phyloP scores from a whole-genome alignment of 2,113 vertebrate species.

The Tiliqua scincoides region DNA sequence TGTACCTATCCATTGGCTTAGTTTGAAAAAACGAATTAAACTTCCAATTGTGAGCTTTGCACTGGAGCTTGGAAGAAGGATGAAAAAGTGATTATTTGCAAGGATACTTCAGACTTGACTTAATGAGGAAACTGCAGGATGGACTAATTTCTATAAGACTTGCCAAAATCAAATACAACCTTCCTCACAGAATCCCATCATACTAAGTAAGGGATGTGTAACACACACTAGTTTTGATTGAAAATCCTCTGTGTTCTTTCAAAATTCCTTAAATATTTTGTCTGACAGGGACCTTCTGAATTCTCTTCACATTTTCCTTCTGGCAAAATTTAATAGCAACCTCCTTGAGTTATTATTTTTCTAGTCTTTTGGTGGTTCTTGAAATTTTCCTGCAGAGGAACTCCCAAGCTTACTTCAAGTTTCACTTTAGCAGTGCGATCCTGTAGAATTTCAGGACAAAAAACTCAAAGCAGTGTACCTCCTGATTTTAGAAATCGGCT shows the following conservation, averaged over 20 bases:
- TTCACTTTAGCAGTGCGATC: neutral
- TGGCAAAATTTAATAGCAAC: neutral
- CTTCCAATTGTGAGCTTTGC: slow-evolving; percentile 11
- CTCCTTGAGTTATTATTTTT: too few species aligned
- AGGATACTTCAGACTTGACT: slow-evolving; percentile 46
- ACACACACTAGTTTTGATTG: neutral
- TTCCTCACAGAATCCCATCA: neutral
- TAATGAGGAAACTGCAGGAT: slow-evolving; percentile 47
- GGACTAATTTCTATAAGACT: slow-evolving; percentile 42
- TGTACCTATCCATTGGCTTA: neutral
- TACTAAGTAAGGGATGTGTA: neutral
- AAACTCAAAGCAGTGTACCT: neutral
- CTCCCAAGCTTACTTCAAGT: neutral
- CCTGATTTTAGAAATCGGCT: too few species aligned
- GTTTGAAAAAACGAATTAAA: slow-evolving; percentile 19
- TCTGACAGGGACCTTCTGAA: neutral
- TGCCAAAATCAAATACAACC: slow-evolving; percentile 27
- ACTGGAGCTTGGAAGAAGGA: slow-evolving; percentile 24
- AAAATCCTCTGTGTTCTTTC: neutral
- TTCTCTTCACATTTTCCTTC: neutral
- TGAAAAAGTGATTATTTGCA: neutral
- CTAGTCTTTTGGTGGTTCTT: neutral
- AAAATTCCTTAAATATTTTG: neutral
- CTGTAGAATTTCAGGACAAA: neutral
- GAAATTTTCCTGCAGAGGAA: neutral